Percentiles rank a stretch among this genome's conserved stretches.
phyloP scores from a whole-genome alignment of 2,888 invertebrate genomes.

The Lycia hirtaria region DNA sequence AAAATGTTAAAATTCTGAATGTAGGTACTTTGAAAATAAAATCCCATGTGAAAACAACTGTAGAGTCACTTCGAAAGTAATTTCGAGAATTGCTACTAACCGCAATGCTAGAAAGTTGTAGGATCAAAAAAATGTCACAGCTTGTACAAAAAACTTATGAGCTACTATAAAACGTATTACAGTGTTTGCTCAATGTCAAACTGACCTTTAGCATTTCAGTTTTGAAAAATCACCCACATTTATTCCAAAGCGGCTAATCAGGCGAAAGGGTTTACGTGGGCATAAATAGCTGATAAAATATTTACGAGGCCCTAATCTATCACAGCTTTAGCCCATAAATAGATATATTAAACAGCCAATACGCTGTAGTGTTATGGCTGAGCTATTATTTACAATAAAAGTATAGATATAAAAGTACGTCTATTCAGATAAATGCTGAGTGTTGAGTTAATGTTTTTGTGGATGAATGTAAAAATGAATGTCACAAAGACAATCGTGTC shows the following conservation, averaged over 20 bases:
- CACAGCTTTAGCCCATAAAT: conserved; percentile 12
- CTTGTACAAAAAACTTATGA: no score
- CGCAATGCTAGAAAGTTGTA: no score
- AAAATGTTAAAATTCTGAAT: no score
- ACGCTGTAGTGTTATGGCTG: conserved; percentile 1
- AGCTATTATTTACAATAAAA: neutral
- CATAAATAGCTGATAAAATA: conserved; percentile 9
- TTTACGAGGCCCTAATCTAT: conserved; percentile 16
- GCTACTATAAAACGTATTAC: neutral
- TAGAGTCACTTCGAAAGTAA: no score
- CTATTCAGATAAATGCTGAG: neutral
- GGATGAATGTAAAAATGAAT: no score
- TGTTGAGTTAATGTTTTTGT: neutral
- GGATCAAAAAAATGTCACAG: no score
- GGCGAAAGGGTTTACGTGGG: conserved; percentile 6
- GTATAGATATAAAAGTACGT: neutral
- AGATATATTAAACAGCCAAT: neutral
- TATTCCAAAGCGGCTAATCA: conserved; percentile 7
- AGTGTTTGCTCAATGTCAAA: neutral
- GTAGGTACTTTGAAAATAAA: no score
- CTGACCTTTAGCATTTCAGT: conserved; percentile 12
- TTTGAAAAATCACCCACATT: conserved; percentile 11
- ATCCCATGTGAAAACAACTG: no score
- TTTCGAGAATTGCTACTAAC: no score
- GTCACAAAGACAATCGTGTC: no score